Percentiles rank a stretch among this genome's conserved stretches.
phyloP scores from a whole-genome alignment of 2,888 invertebrate genomes.

The Salpingus planirostris region DNA sequence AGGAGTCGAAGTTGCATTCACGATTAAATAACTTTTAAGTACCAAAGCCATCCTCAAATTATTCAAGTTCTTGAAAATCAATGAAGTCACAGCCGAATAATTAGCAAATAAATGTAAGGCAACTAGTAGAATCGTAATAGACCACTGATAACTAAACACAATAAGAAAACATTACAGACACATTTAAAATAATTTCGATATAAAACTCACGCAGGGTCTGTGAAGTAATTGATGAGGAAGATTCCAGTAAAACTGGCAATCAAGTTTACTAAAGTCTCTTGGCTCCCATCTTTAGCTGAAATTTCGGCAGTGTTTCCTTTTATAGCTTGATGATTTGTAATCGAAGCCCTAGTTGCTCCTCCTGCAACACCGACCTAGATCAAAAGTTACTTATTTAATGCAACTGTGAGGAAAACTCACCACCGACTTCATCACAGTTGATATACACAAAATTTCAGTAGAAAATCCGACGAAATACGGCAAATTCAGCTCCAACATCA shows the following conservation, averaged over 20 bases:
- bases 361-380: constrained; percentile 52
- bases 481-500: constrained; percentile 73
- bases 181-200: no score
- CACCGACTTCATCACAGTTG: constrained; percentile 72
- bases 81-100: constrained; percentile 73
- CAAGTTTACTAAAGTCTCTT: constrained; percentile 93
- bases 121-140: constrained; percentile 66
- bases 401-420: constrained; percentile 50
- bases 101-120: constrained; percentile 77
- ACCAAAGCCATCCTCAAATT: constrained; percentile 64
- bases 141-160: constrained; percentile 62
- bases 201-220: constrained; percentile 44
- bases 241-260: constrained; percentile 74
- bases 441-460: constrained; percentile 59
- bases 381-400: constrained; percentile 2
- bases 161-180: no score
- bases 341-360: constrained; percentile 83
- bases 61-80: constrained; percentile 75
- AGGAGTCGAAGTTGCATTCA: constrained; percentile 52
- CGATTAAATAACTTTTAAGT: constrained; percentile 57
- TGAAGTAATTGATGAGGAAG: constrained; percentile 59
- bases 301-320: constrained; percentile 89
- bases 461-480: constrained; percentile 57
- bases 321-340: constrained; percentile 89
- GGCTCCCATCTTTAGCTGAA: constrained; percentile 90